phyloP scores from a whole-genome alignment of 2,888 invertebrate genomes.

The Nemotelus nigrinus region DNA sequence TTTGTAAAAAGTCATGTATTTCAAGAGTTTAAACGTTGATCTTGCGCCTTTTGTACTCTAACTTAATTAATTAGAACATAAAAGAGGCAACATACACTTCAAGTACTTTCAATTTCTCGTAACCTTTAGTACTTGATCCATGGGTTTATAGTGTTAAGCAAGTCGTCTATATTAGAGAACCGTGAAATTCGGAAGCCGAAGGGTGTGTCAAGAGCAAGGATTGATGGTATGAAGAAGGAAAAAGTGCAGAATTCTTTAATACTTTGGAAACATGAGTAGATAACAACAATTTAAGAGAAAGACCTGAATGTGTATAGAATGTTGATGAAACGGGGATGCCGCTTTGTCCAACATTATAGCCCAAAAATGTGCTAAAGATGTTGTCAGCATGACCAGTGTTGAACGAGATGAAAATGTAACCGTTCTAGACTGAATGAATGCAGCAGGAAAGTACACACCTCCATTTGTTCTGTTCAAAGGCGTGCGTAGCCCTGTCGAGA shows the following conservation, averaged over 20 bases:
- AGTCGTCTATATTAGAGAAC: not conserved
- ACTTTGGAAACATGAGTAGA: not conserved
- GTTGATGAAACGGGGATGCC: not conserved
- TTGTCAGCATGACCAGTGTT: too few species aligned
- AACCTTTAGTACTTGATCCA: too few species aligned
- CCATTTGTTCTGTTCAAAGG: not conserved
- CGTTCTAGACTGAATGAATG: too few species aligned
- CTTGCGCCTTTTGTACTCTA: too few species aligned
- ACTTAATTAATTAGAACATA: too few species aligned
- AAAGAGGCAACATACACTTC: too few species aligned
- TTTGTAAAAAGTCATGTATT: too few species aligned
- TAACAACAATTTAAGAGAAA: not conserved
- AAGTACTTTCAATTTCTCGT: too few species aligned
- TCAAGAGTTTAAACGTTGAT: too few species aligned
- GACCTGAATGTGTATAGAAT: not conserved
- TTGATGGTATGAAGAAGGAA: conserved; percentile 21
- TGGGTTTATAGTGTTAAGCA: not conserved
- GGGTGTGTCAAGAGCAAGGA: conserved; percentile 31
- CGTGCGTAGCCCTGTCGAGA: not conserved
- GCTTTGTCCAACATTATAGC: not conserved
- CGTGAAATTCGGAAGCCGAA: conserved; percentile 18
- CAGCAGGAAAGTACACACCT: too few species aligned
- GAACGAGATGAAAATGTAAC: too few species aligned
- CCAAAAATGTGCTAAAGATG: not conserved
- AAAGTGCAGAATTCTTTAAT: conserved; percentile 13